Evolutionary conservation across 1,140 invertebrate genomes (phyloP).

Genomic region (Acromyrmex charruanus): DNA sequence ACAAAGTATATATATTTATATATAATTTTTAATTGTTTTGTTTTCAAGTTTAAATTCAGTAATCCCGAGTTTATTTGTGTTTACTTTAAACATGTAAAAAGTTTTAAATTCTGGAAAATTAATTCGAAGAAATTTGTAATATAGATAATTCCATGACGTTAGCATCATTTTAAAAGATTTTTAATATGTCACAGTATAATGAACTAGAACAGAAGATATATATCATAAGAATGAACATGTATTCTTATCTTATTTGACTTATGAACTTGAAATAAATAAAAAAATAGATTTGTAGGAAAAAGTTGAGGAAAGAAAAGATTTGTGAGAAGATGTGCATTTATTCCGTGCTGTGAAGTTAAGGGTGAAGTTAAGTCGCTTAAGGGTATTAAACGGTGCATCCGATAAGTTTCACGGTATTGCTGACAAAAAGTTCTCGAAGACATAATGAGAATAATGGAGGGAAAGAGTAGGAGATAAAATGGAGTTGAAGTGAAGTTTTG

Average conservation of each 20-base stretch:
- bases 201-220: neutral
- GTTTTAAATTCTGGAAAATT: no score
- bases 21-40: no score
- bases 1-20: no score
- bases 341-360: constrained; percentile 26
- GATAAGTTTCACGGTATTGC: constrained; percentile 57
- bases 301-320: neutral
- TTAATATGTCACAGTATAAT: neutral
- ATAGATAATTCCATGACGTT: no score
- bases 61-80: no score
- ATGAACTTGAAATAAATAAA: constrained; percentile 17
- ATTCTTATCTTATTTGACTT: neutral
- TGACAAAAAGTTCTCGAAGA: constrained; percentile 51
- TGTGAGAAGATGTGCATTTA: constrained; percentile 28
- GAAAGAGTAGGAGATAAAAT: constrained; percentile 2
- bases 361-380: constrained; percentile 44
- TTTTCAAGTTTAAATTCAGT: no score
- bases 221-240: neutral
- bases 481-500: constrained; percentile 40
- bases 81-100: no score
- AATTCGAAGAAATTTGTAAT: no score
- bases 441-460: constrained; percentile 40
- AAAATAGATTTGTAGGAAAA: constrained; percentile 2
- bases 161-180: neutral
- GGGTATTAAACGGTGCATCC: constrained; percentile 46